phyloP scores from a whole-genome alignment of 2,797 vertebrate species.

The Chaetodon trifasciatus region DNA sequence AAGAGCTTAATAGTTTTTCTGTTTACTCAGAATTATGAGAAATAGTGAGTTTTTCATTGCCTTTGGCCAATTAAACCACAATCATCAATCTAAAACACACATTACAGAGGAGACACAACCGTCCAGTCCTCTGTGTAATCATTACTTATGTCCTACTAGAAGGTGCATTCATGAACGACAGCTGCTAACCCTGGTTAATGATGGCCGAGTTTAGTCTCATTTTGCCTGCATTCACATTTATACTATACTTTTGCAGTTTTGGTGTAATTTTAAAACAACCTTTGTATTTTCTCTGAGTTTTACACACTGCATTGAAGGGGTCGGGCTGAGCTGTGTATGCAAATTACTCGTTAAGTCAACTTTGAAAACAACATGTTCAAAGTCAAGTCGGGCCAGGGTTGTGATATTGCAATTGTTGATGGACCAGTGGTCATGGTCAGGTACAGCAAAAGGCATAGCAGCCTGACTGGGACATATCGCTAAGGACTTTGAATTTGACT shows the following conservation, averaged over 20 bases:
- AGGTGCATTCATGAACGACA: background rate
- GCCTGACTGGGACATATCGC: background rate
- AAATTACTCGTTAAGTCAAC: background rate
- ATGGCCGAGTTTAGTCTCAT: constrained; percentile 14
- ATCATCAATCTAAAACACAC: background rate
- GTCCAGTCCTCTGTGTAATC: constrained; percentile 41
- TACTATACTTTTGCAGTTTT: background rate
- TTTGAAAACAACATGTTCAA: background rate
- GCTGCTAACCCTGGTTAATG: constrained; percentile 43
- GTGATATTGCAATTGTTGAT: background rate
- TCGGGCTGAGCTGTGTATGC: background rate
- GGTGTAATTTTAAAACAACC: background rate
- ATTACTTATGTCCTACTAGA: constrained; percentile 41
- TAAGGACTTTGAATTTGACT: too few species aligned
- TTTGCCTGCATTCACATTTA: background rate
- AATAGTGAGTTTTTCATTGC: background rate
- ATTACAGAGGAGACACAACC: constrained; percentile 12
- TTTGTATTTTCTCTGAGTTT: background rate
- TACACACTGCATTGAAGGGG: background rate
- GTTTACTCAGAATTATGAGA: background rate
- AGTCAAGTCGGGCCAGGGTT: background rate
- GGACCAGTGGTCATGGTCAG: background rate
- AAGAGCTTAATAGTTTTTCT: background rate
- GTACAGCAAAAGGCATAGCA: background rate
- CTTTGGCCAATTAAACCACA: background rate